A percentile compares a stretch with the other conserved stretches of the same genome.
Evolutionary conservation across 2,797 vertebrate species (phyloP).

Genomic region (Monodelphis domestica): DNA sequence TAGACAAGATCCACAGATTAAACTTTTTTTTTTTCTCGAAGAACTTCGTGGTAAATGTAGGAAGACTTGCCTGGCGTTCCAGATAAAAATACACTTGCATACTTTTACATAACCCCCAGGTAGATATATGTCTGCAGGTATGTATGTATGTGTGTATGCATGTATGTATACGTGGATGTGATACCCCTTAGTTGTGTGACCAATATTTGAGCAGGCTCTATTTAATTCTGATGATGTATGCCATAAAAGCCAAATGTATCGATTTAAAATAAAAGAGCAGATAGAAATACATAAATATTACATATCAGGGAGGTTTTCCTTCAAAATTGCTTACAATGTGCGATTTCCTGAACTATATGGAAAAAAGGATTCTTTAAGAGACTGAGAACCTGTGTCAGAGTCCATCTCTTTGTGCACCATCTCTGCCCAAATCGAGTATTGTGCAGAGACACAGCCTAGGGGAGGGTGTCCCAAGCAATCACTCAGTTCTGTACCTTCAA

Average conservation of each 20-base stretch:
- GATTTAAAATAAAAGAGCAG: constrained; percentile 51
- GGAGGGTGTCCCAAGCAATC: constrained; percentile 29
- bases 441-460: background rate
- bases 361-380: background rate
- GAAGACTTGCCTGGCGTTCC: constrained; percentile 57
- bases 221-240: constrained; percentile 52
- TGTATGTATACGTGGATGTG: background rate
- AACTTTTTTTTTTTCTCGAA: constrained; percentile 82
- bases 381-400: background rate
- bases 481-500: constrained; percentile 30
- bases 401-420: background rate
- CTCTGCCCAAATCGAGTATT: constrained; percentile 3
- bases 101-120: constrained; percentile 53
- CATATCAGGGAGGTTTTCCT: background rate
- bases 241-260: background rate
- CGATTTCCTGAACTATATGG: constrained; percentile 34
- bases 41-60: constrained; percentile 81
- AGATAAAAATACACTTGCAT: constrained; percentile 13
- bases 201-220: constrained; percentile 14
- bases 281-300: constrained; percentile 16
- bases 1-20: constrained; percentile 82
- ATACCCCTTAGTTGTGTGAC: constrained; percentile 49
- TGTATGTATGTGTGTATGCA: background rate
- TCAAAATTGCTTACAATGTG: constrained; percentile 42
- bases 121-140: background rate